Base-by-base conservation (phyloP, 2,113 vertebrate genomes). In the Loxodonta africana region DNA sequence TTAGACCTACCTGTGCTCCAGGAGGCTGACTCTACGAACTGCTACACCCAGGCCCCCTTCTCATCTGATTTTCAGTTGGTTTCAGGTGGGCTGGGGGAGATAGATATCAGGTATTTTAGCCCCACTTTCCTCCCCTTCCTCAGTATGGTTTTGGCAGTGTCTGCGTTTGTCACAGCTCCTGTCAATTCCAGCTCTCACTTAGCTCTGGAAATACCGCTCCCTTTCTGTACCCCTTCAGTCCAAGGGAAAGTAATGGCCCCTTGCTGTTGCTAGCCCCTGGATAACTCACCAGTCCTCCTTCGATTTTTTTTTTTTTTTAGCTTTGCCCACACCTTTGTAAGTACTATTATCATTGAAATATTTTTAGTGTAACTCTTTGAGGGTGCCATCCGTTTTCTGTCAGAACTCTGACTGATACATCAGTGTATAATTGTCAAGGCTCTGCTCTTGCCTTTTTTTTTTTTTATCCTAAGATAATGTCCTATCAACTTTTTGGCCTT, bases 341-440 rank as follows among this genome's bases (percentile, higher is more conserved):
- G 44, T 28, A n/a, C 14, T 90, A 23, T 96, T 15, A 81, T 95
- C 48, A 46, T 11, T 73, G 37, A 86, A 65, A 77, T 92, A 30
- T n/a, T 95, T 94, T 81, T 15, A 65, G 30, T 73, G 88, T 87
- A 53, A 88, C 20, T 25, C 14, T 85, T 41, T 90, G 60, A 96
- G 26, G 26, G 8, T 60, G 21, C 41, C 21, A 33, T 44, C 48
- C 90, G 11, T 81, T 85, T 15, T 41, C 53, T 80, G 18, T 91
- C 62, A 69, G 85, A 67, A 41, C 94, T 63, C 74, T 74, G 84
- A 73, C 4, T 25, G 26, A 74, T 37, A 60, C 0, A n/a, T 91
- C 69, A 77, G 8, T 57, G 18, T 48, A 6, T 0, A 23, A 5
- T 21, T 44, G 30, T 65, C 84, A 84, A 28, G 23, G 51, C 89